Base-by-base conservation (phyloP, 2,888 invertebrate species). In the Bimastos eiseni region DNA sequence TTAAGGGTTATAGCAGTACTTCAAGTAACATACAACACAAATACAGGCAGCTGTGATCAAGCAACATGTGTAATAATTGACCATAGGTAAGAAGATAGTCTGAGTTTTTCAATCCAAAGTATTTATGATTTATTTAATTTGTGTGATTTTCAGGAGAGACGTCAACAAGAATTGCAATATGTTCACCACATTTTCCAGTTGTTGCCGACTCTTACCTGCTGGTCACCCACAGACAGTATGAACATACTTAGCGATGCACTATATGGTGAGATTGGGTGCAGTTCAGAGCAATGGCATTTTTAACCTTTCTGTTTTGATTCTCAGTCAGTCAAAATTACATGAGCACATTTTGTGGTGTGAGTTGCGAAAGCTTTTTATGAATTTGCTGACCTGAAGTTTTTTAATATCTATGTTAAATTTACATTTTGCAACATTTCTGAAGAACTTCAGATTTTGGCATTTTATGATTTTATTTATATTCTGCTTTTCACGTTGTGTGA, bases 201-300 rank as follows among this genome's bases (percentile, higher is more conserved):
- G 37, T 91, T 94, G 55, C 94, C 94, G 17, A 91, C 93, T 36
- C 91, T 94, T 37, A 92, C 91, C 33, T 94, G 94, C 91, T 92
- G 93, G 91, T 93, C 93, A 17, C 94, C 94, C 2, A 86, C 30
- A 21, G 91, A 91, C 38, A 89, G 91, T 70, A 30, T 91, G 38
- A 34, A 30, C 41, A 88, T 90, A 21, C 88, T 92, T 34, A 49
- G 36, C 13, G 49, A 55, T 70, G 70, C 70, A n/a, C 30, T n/a
- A n/a, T 6, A 70, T 70, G 70, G 70, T 70, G n/a, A 70, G 70
- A n/a, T 70, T 70, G 11, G n/a, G 70, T 70, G 70, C 70, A 70
- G n/a, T 41, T n/a, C 70, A 70, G 13, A 70, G 30, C 70, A n/a
- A 13, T 70, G 30, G 13, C 34, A 21, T 36, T 24, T 36, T 49